phyloP scores from a whole-genome alignment of 2,113 vertebrate species.

The Forbesichthys papilliferus region DNA sequence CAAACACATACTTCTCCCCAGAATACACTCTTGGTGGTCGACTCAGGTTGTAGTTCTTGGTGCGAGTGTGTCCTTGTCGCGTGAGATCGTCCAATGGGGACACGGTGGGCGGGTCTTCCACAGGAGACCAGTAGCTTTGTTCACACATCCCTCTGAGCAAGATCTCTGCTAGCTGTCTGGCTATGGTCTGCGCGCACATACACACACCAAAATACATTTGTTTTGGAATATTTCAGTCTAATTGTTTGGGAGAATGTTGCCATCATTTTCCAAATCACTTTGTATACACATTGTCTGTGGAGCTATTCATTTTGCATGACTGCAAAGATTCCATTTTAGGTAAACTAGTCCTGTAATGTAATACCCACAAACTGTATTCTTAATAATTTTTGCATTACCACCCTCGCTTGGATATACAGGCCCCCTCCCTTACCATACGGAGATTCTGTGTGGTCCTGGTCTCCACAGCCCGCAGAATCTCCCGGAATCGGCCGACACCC shows the following conservation, averaged over 20 bases:
- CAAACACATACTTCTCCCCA: constrained; percentile 88
- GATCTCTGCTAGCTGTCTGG: constrained; percentile 96
- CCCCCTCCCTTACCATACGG: constrained; percentile 86
- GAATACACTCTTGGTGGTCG: constrained; percentile 91
- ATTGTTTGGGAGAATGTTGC: too few species aligned
- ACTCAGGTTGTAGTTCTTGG: constrained; percentile 85
- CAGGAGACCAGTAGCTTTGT: constrained; percentile 97
- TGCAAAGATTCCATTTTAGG: too few species aligned
- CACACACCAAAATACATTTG: neutral
- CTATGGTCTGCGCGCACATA: constrained; percentile 84
- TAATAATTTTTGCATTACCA: neutral
- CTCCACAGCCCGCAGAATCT: constrained; percentile 94
- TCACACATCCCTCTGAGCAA: constrained; percentile 98
- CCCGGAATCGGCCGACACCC: constrained; percentile 94
- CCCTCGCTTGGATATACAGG: neutral
- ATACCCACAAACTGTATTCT: neutral
- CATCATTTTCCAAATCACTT: too few species aligned
- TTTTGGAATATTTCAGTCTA: too few species aligned
- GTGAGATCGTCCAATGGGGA: constrained; percentile 92
- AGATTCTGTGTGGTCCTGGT: constrained; percentile 98
- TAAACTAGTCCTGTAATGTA: too few species aligned
- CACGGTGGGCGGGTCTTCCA: constrained; percentile 91
- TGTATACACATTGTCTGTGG: too few species aligned
- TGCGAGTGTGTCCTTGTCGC: constrained; percentile 81
- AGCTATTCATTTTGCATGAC: too few species aligned